These are phyloP conservation scores for Stomorhina lunata DNA, from an alignment of 2,888 invertebrate genomes.

Conservation along the genomic window DNA sequence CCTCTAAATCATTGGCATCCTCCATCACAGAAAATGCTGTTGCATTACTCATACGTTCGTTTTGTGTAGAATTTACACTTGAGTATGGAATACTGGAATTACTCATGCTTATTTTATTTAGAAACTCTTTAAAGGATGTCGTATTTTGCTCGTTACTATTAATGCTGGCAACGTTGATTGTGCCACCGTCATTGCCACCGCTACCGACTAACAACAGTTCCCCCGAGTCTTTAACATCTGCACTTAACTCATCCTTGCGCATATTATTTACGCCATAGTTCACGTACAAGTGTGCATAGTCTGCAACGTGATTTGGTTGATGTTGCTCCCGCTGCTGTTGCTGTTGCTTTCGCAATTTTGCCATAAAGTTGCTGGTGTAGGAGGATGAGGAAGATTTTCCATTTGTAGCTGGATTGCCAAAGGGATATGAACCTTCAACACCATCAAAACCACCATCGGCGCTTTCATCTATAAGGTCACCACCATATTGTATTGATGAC, in stretches of 20 bases:
- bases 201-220: conserved; percentile 52
- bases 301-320: conserved; percentile 67
- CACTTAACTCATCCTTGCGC: conserved; percentile 77
- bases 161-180: conserved; percentile 48
- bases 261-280: conserved; percentile 75
- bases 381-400: conserved; percentile 27
- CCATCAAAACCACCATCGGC: conserved; percentile 75
- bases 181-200: conserved; percentile 58
- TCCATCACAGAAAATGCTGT: conserved; percentile 75
- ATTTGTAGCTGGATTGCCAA: conserved; percentile 73
- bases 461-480: conserved; percentile 78
- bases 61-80: conserved; percentile 56
- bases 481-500: conserved; percentile 79
- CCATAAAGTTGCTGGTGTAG: conserved; percentile 54
- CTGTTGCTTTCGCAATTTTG: conserved; percentile 56
- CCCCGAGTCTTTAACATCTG: conserved; percentile 70
- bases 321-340: neutral
- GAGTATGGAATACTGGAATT: conserved; percentile 42
- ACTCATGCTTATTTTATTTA: conserved; percentile 52
- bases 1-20: conserved; percentile 68
- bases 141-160: conserved; percentile 66
- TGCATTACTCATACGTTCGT: conserved; percentile 72
- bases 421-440: conserved; percentile 77
- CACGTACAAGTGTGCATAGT: conserved; percentile 69
- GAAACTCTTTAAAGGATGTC: conserved; percentile 62